Evolutionary conservation across 2,888 invertebrate genomes (phyloP), one percentile per base, ranked within the genome.

Genomic region (Aricia artaxerxes): DNA sequence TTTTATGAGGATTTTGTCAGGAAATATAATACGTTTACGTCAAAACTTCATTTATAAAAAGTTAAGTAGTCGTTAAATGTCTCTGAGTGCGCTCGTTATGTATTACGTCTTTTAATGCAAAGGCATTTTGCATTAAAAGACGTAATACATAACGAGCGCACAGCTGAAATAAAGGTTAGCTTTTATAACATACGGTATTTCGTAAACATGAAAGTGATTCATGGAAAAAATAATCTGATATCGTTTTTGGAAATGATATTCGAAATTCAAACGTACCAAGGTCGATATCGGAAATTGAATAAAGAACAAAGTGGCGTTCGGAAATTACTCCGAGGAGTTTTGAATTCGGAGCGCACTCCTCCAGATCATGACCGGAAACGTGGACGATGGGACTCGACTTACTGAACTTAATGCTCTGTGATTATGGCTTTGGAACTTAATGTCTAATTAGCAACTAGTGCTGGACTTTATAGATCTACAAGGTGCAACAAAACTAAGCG

Each of bases 261-360:
- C 85, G 82, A 87, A 88, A 88, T 89, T 88, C 86, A 87, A 87
- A 86, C 85, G 85, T 84, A 85, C 86, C 87, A 89, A 86, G 86
- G 86, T 86, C 89, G 87, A 90, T 90, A 91, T 89, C 93, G 94
- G 94, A 94, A 93, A 94, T 94, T 93, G 92, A 94, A 93, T 94
- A 92, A 92, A 93, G 92, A 93, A 93, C 91, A 91, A 93, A 93
- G 92, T 92, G 93, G 89, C 92, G 91, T 90, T 92, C 93, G 94
- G 94, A 94, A 93, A 94, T 94, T 93, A 93, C 88, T 90, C 90
- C 88, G 88, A 91, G 90, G 90, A 92, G 93, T 90, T 92, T 88
- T 88, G 90, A 91, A 91, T 92, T 91, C 85, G 87, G 87, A 88
- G 86, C 87, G 86, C 84, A 85, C 84, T 84, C 88, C 87, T 88